Base-by-base conservation (phyloP, 1,140 invertebrate species). In the Leptinotarsa defecta region DNA sequence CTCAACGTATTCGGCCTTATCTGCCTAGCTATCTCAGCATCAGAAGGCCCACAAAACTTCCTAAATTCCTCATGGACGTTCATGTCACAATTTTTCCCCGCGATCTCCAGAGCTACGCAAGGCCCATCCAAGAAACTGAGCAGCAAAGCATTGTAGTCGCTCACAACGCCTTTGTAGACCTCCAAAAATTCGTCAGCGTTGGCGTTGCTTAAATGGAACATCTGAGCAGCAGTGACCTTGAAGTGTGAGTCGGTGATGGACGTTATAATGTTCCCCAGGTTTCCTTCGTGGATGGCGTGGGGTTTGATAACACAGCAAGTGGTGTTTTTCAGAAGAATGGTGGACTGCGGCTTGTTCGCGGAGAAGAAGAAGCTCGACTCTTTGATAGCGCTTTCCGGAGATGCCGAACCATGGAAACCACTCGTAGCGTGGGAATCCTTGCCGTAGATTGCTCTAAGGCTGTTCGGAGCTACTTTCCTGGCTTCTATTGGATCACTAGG, bases 141-240 rank as follows among this genome's bases (percentile, higher is more conserved):
- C 61, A 84, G 71, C 64, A 84, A 77, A 34, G 84, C 94, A 82
- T 91, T 89, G 86, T 95, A 96, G 83, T 96, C 94, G 8, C 90
- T 89, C 13, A 96, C 88, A 73, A 97, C 92, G n/a, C 94, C 94
- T 86, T 96, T 96, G 85, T 98, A 98, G 17, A 98, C 92, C 88
- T 98, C 96, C 84, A 94, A 91, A 87, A 98, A 97, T 86, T 97
- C 95, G 82, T 95, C 94, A 34, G 94, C 94, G 86, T 96, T 93
- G 4, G 91, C 88, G 79, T 91, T 89, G 77, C 94, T 93, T 80
- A 97, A 87, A 77, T 92, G 88, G 80, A 94, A 91, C 90, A 95
- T 92, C 84, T 94, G 91, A 49, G 96, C 86, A 5, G 93, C 94
- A 3, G 92, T 92, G 17, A 98, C 91, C 62, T 90, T 87, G 82